Conservation (phyloP, 2,797 vertebrate genomes). For the Pelodytes ibericus region DNA sequence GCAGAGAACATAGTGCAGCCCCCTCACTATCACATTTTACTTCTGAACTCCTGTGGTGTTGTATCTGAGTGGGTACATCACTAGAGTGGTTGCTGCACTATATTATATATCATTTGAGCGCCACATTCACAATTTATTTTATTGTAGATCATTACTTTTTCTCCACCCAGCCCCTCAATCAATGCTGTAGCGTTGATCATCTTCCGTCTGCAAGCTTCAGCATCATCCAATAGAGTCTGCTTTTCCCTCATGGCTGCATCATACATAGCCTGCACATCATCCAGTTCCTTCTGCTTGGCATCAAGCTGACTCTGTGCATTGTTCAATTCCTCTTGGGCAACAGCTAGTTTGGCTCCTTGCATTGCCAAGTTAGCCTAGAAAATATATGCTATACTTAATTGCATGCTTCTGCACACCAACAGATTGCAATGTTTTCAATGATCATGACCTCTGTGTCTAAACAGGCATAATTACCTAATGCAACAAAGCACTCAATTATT, state of each 20-base stretch:
- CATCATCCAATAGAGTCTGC: constrained; percentile 77
- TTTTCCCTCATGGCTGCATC: constrained; percentile 80
- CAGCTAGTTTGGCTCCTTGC: constrained; percentile 76
- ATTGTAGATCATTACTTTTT: constrained; percentile 78
- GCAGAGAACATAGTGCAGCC: too few species aligned
- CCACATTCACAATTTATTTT: too few species aligned
- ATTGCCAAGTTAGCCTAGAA: constrained; percentile 78
- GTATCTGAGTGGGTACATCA: too few species aligned
- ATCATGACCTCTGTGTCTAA: not conserved
- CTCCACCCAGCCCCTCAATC: constrained; percentile 80
- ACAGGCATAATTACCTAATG: constrained; percentile 5
- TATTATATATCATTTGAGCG: too few species aligned
- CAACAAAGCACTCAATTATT: constrained; percentile 6
- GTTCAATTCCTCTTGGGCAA: constrained; percentile 76
- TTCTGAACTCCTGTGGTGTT: too few species aligned
- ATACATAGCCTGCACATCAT: constrained; percentile 80
- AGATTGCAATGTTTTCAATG: not conserved
- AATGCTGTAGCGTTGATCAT: constrained; percentile 82
- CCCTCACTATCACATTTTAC: too few species aligned
- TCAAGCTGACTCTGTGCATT: constrained; percentile 80
- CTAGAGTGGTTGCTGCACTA: too few species aligned
- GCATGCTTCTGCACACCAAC: not conserved
- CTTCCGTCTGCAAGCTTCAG: constrained; percentile 76
- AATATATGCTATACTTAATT: not conserved
- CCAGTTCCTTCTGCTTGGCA: constrained; percentile 78